Evolutionary conservation across 2,797 vertebrate species (phyloP).

Genomic region (Dendrocincla fuliginosa): DNA sequence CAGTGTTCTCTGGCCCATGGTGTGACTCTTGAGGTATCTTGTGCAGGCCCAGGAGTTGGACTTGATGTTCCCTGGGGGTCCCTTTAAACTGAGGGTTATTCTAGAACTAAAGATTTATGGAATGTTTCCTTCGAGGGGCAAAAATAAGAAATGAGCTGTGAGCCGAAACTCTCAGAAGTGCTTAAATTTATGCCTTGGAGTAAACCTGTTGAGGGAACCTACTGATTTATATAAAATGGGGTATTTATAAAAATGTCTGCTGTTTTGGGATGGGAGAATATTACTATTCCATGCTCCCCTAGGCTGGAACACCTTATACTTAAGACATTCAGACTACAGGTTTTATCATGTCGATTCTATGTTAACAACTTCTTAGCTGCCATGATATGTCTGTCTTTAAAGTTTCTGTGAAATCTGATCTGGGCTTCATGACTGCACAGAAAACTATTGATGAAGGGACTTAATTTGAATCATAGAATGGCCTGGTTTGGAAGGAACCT

Average conservation of each 20-base stretch:
- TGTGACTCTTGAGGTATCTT: not conserved
- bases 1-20: not conserved
- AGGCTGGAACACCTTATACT: not conserved
- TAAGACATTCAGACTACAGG: not conserved
- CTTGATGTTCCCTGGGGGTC: not conserved
- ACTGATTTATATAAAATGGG: not conserved
- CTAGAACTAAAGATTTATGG: not conserved
- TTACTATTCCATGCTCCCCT: not conserved
- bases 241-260: not conserved
- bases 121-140: not conserved
- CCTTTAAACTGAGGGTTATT: not conserved
- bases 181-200: not conserved
- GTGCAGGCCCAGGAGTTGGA: not conserved
- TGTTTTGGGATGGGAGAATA: not conserved
- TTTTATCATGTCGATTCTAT: not conserved
- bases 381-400: not conserved
- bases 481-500: not conserved
- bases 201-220: not conserved
- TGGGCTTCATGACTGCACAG: not conserved
- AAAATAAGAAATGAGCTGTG: not conserved
- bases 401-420: not conserved
- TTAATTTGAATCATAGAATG: not conserved
- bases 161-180: not conserved
- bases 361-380: not conserved
- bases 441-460: not conserved